These are phyloP conservation scores for Odontesthes bonariensis DNA, from an alignment of 2,113 vertebrate species.

Conservation along the genomic window DNA sequence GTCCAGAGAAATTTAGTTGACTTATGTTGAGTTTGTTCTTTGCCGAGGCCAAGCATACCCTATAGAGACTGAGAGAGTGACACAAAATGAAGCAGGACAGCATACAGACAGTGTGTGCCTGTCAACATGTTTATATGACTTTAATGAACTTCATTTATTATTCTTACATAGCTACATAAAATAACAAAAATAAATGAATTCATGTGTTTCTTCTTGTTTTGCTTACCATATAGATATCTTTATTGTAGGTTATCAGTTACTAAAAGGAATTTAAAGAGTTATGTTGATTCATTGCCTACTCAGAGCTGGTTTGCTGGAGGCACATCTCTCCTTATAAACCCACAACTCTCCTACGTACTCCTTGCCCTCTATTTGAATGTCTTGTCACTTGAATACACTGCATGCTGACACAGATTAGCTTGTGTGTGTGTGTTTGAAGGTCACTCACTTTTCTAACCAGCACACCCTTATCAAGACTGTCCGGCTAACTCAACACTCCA, in stretches of 20 bases:
- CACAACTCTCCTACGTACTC: conserved; percentile 11
- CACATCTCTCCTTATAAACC: conserved; percentile 2
- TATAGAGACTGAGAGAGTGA: conserved; percentile 8
- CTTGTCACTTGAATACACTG: conserved; percentile 37
- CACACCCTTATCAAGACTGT: conserved; percentile 57
- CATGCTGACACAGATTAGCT: conserved; percentile 31
- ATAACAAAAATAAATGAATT: not conserved
- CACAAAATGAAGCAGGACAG: not conserved
- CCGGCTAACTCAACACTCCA: not conserved
- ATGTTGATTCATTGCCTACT: conserved; percentile 45
- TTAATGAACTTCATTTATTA: not conserved
- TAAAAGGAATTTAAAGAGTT: conserved; percentile 49
- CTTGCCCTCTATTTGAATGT: conserved; percentile 57
- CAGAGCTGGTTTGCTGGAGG: conserved; percentile 34
- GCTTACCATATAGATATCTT: not conserved
- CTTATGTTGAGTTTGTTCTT: conserved; percentile 37
- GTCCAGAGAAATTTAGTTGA: conserved; percentile 20
- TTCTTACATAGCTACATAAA: not conserved
- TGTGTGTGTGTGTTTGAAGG: conserved; percentile 35
- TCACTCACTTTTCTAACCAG: conserved; percentile 50
- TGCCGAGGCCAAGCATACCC: conserved; percentile 31
- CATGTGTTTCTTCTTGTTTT: not conserved
- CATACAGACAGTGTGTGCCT: not conserved
- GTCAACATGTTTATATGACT: not conserved
- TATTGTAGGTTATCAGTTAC: conserved; percentile 22